Evolutionary conservation across 2,888 invertebrate genomes (phyloP), one percentile per base, ranked within the genome.

Genomic region (Amiota minor): DNA sequence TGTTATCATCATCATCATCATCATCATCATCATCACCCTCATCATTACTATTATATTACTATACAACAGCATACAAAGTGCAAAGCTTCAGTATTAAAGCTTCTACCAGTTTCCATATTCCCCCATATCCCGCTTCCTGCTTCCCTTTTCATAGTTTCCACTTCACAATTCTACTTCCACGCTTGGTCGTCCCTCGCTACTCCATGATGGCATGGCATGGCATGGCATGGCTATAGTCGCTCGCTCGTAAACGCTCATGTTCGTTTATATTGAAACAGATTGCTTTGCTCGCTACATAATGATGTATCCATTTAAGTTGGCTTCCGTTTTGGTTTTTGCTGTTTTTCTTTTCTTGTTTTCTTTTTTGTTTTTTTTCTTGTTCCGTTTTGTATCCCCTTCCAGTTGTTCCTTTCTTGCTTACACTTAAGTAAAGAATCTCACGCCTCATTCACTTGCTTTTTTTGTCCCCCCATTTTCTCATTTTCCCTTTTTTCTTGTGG

Each of bases 221-320:
- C 56, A 55, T 16, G 56, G 64, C 64, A 64, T 8, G 18, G 12
- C 11, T 64, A 71, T 14, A 10, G 46, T 35, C 23, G 49, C 70
- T 71, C 72, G 46, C 75, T 74, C 85, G 83, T 84, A 83, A 83
- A 84, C 83, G 83, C 86, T 73, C 81, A 81, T 84, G 84, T 82
- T 81, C 81, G 78, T 80, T 87, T 87, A 88, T 88, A 88, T 88
- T 88, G 89, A 89, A 89, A 89, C 88, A 89, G 89, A 89, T 89
- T 88, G 89, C 86, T 82, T 76, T 77, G 77, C 35, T 75, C 77
- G 79, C 80, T 75, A 23, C 67, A 53, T 53, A 47, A 65, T 65
- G 65, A 65, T 78, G 78, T 65, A 50, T 53, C 67, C 53, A 68
- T 53, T 68, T 68, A 65, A 65, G 50, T 59, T 16, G 53, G 53